Evolutionary conservation across 2,888 invertebrate genomes (phyloP).

Genomic region (Ptilodon capucinus): DNA sequence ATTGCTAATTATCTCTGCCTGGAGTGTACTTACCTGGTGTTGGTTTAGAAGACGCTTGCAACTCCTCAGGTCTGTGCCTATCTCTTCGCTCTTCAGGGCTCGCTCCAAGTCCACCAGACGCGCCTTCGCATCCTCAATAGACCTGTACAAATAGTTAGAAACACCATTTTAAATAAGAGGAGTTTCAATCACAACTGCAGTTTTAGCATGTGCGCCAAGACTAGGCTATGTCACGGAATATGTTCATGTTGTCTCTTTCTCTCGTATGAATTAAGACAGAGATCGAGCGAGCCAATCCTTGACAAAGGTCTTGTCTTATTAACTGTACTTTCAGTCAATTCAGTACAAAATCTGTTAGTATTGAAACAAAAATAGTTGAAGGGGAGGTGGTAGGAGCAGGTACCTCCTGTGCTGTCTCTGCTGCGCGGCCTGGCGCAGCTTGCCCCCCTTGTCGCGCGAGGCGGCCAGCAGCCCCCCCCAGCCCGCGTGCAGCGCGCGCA

Average conservation of each 20-base stretch:
- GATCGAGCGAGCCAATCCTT: no score
- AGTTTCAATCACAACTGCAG: no score
- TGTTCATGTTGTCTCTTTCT: no score
- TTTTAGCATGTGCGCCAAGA: no score
- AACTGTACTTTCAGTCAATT: no score
- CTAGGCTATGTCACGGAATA: no score
- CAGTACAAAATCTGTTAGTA: no score
- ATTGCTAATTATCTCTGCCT: background rate
- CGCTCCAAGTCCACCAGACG: conserved; percentile 93
- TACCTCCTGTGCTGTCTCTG: conserved; percentile 86
- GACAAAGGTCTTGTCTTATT: no score
- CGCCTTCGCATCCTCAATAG: conserved; percentile 94
- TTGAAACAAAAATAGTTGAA: no score
- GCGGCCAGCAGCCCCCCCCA: conserved; percentile 95
- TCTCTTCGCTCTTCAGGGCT: conserved; percentile 89
- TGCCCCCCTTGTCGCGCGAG: conserved; percentile 88
- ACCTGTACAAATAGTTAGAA: conserved; percentile 65
- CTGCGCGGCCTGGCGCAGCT: conserved; percentile 93
- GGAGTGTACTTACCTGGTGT: conserved; percentile 85
- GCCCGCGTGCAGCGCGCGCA: conserved; percentile 90
- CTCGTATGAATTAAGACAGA: no score
- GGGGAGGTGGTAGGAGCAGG: background rate
- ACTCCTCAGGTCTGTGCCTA: conserved; percentile 94
- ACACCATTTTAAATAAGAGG: no score
- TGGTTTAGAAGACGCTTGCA: conserved; percentile 95